A percentile compares a stretch with the other conserved stretches of the same genome.
These are phyloP conservation scores for Macaca fascicularis DNA, from an alignment of 2,113 vertebrate species.

Conservation along the genomic window T2T-MFA8v1.1 NC_088388.1:44870501-44871000, in stretches of 20 bases:
- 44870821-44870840: conserved; percentile 10
- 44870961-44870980: not conserved
- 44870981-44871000: conserved; percentile 32
- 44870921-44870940: not conserved
- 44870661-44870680: not conserved
- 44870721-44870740: not conserved
- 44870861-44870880: not conserved
- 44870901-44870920: conserved; percentile 18
- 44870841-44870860: not conserved
- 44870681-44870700: not conserved
- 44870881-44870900: not conserved
- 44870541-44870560: not conserved
- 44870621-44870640: not conserved
- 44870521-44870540: not conserved
- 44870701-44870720: not conserved
- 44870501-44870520: not conserved
- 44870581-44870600: not conserved
- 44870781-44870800: conserved; percentile 24
- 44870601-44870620: not conserved
- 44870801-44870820: not conserved
- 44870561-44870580: not conserved
- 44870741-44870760: not conserved
- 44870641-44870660: not conserved
- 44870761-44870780: not conserved
- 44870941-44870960: conserved; percentile 40